Evolutionary conservation across 2,888 invertebrate genomes (phyloP).

Genomic region (Erebia epiphron): DNA sequence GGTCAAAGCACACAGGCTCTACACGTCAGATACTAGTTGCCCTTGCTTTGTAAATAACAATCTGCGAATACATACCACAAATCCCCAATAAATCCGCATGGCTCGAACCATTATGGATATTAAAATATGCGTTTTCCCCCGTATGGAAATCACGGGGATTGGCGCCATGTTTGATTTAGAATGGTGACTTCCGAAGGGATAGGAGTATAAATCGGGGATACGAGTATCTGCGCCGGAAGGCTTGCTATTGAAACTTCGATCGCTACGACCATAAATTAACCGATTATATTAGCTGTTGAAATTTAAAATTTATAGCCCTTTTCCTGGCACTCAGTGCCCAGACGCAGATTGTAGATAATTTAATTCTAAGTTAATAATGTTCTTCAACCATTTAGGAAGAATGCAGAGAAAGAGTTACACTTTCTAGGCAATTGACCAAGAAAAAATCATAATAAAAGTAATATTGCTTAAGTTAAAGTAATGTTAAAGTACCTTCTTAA

Average conservation of each 20-base stretch:
- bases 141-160: slow-evolving; percentile 56
- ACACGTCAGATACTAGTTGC: not conserved
- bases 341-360: slow-evolving; percentile 16
- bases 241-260: slow-evolving; percentile 55
- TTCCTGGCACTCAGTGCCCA: slow-evolving; percentile 16
- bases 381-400: not conserved
- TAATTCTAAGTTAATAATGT: slow-evolving; percentile 7
- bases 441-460: not conserved
- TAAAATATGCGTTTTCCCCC: slow-evolving; percentile 68
- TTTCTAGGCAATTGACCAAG: not conserved
- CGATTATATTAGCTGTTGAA: slow-evolving; percentile 32
- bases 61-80: slow-evolving; percentile 31
- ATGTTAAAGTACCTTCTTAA: no score
- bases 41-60: slow-evolving; percentile 28
- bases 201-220: slow-evolving; percentile 66
- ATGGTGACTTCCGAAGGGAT: slow-evolving; percentile 72
- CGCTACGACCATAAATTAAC: slow-evolving; percentile 64
- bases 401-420: not conserved
- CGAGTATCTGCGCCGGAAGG: slow-evolving; percentile 60
- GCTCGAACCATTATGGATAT: slow-evolving; percentile 61
- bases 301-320: slow-evolving; percentile 29
- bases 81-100: slow-evolving; percentile 50
- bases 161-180: slow-evolving; percentile 77
- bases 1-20: slow-evolving; percentile 7
- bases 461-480: not conserved